Percentiles rank a stretch among this genome's conserved stretches.
Evolutionary conservation across 37 sponge, comb jelly and placozoan genomes (phyloP).

Genomic region (Haliclona indistincta): DNA sequence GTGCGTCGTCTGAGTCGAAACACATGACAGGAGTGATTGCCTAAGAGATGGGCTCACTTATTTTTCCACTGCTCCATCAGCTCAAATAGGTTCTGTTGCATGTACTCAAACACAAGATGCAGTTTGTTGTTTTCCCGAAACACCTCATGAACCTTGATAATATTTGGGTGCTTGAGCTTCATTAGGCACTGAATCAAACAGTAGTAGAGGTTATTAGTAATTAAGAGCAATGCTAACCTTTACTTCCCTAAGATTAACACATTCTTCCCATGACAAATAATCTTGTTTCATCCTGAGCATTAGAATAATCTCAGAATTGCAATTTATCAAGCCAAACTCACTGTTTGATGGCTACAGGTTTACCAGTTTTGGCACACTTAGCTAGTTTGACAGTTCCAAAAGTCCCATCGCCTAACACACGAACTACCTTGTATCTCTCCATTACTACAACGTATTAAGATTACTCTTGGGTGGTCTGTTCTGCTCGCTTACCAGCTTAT

Average conservation of each 20-base stretch:
- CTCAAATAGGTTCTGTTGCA: conserved; percentile 93
- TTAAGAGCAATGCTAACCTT: conserved; percentile 86
- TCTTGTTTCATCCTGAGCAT: conserved; percentile 92
- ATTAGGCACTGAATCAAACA: conserved; percentile 13
- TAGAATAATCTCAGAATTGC: neutral
- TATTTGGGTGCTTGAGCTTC: conserved; percentile 93
- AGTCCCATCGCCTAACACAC: conserved; percentile 90
- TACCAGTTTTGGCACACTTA: conserved; percentile 73
- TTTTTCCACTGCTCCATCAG: conserved; percentile 72
- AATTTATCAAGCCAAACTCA: conserved; percentile 37
- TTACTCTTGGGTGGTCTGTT: no score
- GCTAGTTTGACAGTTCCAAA: conserved; percentile 89
- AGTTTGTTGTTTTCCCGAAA: conserved; percentile 89
- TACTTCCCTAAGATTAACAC: conserved; percentile 91
- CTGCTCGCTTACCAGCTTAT: no score
- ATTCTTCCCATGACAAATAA: conserved; percentile 91
- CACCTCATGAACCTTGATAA: conserved; percentile 87
- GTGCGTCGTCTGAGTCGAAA: neutral
- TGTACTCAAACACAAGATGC: conserved; percentile 97
- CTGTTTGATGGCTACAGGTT: conserved; percentile 93
- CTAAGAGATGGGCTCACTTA: neutral
- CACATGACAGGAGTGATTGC: neutral
- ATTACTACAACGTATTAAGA: no score
- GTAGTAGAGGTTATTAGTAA: no score
- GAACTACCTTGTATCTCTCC: conserved; percentile 73